A percentile compares a stretch with the other conserved stretches of the same genome.
Evolutionary conservation across 2,113 vertebrate genomes (phyloP).

Genomic region (Drymodes brunneopygia): DNA sequence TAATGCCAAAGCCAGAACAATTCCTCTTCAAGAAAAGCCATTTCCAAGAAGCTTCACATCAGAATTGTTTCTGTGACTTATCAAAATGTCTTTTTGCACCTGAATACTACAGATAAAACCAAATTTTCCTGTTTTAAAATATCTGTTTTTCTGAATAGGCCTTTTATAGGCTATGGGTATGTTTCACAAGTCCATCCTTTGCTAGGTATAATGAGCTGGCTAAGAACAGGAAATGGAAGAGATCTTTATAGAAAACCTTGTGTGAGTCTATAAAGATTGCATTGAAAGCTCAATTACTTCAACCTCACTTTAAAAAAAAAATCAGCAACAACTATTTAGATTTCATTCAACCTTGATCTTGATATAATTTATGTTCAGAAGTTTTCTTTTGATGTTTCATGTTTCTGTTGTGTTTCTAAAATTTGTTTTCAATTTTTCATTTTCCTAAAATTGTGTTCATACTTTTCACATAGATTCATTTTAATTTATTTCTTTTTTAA

Average conservation of each 20-base stretch:
- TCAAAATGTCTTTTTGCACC: neutral
- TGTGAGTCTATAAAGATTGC: neutral
- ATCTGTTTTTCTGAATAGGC: neutral
- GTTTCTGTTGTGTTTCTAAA: neutral
- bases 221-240: neutral
- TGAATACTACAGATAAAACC: neutral
- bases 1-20: neutral
- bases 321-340: neutral
- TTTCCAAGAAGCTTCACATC: neutral
- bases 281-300: neutral
- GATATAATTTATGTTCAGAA: neutral
- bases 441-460: neutral
- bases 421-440: neutral
- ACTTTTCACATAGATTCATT: neutral
- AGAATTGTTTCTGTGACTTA: neutral
- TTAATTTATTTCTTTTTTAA: neutral
- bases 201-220: neutral
- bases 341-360: neutral
- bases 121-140: neutral
- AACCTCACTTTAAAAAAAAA: neutral
- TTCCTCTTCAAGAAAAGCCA: neutral
- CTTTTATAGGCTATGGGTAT: neutral
- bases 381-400: neutral
- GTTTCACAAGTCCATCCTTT: neutral
- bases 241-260: neutral